phyloP scores from a whole-genome alignment of 23 tunicate species.

The Botrylloides violaceus region DNA sequence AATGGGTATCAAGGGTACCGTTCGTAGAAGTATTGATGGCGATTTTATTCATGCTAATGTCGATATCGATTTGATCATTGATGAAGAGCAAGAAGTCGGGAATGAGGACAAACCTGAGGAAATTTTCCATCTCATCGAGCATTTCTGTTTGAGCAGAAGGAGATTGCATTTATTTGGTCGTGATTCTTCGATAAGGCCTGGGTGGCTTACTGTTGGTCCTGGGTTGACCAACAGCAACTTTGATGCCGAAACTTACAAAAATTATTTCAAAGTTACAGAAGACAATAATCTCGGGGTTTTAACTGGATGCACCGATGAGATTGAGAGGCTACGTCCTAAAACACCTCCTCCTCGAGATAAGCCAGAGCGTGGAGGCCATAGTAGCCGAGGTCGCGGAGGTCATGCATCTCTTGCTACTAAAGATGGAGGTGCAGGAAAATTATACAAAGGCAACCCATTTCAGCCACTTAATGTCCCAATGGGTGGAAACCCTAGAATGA shows the following conservation, averaged over 20 bases:
- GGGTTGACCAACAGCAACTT: conserved; percentile 81
- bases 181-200: conserved; percentile 85
- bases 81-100: conserved; percentile 66
- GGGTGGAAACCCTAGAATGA: background rate
- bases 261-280: conserved; percentile 55
- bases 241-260: conserved; percentile 52
- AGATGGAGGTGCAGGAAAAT: background rate
- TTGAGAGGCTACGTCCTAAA: conserved; percentile 92
- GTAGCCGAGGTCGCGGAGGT: conserved; percentile 4
- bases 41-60: conserved; percentile 97
- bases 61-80: conserved; percentile 89
- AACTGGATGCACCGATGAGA: conserved; percentile 91
- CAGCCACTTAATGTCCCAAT: background rate
- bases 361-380: conserved; percentile 20
- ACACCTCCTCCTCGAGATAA: conserved; percentile 92
- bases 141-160: conserved; percentile 89
- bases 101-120: conserved; percentile 94
- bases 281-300: conserved; percentile 30
- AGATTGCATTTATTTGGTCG: conserved; percentile 92
- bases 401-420: background rate
- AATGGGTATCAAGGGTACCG: conserved; percentile 97
- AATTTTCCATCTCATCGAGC: conserved; percentile 84
- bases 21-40: conserved; percentile 81
- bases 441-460: background rate
- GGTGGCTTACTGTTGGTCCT: conserved; percentile 96